These are phyloP conservation scores for Tetropium fuscum DNA, from an alignment of 2,888 invertebrate species.

Conservation along the genomic window DNA sequence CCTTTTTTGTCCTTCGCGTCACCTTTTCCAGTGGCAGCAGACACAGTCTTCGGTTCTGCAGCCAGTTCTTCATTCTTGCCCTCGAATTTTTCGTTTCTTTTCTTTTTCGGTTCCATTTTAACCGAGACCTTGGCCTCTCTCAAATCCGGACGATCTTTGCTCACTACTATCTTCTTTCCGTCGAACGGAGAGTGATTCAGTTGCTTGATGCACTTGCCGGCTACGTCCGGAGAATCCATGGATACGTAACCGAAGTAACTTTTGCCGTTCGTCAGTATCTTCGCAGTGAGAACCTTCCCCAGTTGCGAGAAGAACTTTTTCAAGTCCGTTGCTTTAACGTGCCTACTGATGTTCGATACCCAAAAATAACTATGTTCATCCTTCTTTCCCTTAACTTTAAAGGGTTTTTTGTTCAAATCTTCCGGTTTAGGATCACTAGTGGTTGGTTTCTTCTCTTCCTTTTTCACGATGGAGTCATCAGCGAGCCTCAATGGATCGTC, in stretches of 20 bases:
- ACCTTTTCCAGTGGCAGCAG: constrained; percentile 1
- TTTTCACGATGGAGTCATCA: not conserved
- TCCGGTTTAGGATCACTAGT: not conserved
- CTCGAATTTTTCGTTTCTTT: constrained; percentile 23
- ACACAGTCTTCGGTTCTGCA: constrained; percentile 1
- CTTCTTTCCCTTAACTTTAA: not conserved
- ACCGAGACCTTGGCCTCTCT: constrained; percentile 16
- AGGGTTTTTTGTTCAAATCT: not conserved
- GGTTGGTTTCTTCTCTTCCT: not conserved
- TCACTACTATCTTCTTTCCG: constrained; percentile 66
- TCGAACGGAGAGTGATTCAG: constrained; percentile 90
- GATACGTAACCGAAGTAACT: constrained; percentile 95
- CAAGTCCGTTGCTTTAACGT: constrained; percentile 90
- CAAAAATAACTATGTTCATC: constrained; percentile 50
- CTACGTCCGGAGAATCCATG: constrained; percentile 88
- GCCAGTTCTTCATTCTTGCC: constrained; percentile 29
- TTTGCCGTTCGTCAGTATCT: constrained; percentile 94
- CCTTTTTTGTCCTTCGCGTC: constrained; percentile 5
- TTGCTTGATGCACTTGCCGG: constrained; percentile 87
- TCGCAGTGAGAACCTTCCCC: constrained; percentile 93
- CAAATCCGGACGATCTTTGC: constrained; percentile 38
- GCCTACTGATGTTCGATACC: constrained; percentile 58
- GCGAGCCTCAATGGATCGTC: not conserved
- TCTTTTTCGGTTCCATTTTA: constrained; percentile 23
- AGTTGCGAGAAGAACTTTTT: constrained; percentile 83